Evolutionary conservation across 2,797 vertebrate species (phyloP).

Genomic region (Furcifer pardalis): DNA sequence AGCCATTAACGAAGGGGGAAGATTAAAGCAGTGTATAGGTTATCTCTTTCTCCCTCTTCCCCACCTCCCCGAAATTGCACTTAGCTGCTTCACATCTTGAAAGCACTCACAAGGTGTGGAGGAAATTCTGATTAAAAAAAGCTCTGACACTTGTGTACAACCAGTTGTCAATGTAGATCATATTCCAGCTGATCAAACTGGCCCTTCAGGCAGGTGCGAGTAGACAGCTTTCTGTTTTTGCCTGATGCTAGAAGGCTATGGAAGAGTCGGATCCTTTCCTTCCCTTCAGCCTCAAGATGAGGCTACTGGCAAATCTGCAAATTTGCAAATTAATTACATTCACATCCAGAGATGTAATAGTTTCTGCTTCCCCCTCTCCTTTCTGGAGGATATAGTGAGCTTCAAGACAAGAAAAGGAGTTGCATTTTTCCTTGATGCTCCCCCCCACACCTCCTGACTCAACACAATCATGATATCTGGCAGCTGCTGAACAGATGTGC

Average conservation of each 20-base stretch:
- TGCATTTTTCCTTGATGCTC: slow-evolving; percentile 14
- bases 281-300: background rate
- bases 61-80: background rate
- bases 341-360: background rate
- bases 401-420: background rate
- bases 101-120: slow-evolving; percentile 43
- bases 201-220: slow-evolving; percentile 60
- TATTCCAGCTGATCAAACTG: slow-evolving; percentile 66
- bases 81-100: slow-evolving; percentile 6
- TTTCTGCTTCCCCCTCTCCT: background rate
- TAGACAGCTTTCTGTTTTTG: slow-evolving; percentile 66
- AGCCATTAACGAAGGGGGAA: background rate
- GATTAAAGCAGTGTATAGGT: background rate
- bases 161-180: slow-evolving; percentile 72
- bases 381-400: slow-evolving; percentile 16
- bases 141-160: slow-evolving; percentile 68
- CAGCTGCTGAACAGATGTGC: slow-evolving; percentile 33
- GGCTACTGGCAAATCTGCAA: slow-evolving; percentile 4
- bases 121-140: slow-evolving; percentile 57
- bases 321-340: slow-evolving; percentile 21
- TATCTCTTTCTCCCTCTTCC: background rate
- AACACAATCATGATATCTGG: slow-evolving; percentile 17
- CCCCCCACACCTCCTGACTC: background rate
- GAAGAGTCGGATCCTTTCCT: slow-evolving; percentile 41
- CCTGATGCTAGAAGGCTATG: slow-evolving; percentile 58